Evolutionary conservation across 2,797 vertebrate genomes (phyloP).

Genomic region (Diglossa cyanea): DNA sequence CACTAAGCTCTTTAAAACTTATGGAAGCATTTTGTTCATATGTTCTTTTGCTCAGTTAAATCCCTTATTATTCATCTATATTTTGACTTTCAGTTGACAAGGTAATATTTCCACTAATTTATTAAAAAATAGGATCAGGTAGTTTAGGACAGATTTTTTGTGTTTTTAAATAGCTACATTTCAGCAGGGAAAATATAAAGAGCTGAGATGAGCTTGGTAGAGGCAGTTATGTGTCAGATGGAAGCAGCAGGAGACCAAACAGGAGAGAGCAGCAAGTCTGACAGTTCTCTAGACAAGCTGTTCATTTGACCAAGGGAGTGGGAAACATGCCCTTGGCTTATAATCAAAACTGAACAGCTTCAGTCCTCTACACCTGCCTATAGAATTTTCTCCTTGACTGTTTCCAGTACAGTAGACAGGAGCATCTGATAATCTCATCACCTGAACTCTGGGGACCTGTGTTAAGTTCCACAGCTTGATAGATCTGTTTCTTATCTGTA

Average conservation of each 20-base stretch:
- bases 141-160: neutral
- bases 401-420: neutral
- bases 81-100: neutral
- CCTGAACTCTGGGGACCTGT: neutral
- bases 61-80: neutral
- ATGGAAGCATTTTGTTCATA: neutral
- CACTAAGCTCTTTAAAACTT: neutral
- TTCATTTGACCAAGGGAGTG: neutral
- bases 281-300: constrained; percentile 17
- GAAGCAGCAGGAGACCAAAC: constrained; percentile 16
- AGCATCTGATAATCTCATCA: neutral
- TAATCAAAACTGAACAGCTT: neutral
- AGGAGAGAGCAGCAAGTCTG: constrained; percentile 1
- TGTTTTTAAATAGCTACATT: neutral
- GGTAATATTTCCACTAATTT: neutral
- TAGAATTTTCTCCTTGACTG: neutral
- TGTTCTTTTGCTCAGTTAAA: neutral
- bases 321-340: neutral
- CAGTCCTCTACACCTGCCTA: neutral
- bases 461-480: neutral
- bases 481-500: neutral
- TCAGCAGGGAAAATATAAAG: neutral
- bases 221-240: constrained; percentile 9
- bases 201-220: neutral
- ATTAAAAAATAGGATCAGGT: neutral